phyloP scores from a whole-genome alignment of 2,888 invertebrate species.

The Drosophila rellima region DNA sequence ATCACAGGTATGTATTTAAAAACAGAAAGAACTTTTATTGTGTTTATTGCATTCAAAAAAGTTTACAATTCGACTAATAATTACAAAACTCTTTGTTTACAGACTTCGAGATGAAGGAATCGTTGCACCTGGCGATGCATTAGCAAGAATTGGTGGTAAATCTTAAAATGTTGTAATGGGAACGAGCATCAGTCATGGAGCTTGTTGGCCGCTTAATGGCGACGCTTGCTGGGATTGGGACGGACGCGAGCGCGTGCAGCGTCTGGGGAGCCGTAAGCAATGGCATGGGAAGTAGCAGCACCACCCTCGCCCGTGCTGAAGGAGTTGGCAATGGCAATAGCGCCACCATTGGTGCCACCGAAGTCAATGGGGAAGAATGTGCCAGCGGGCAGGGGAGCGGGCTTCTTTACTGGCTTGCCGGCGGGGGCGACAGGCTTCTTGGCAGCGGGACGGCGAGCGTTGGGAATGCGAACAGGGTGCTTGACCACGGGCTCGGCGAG shows the following conservation, averaged over 20 bases:
- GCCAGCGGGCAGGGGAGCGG: slow-evolving; percentile 80
- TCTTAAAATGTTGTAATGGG: slow-evolving; percentile 46
- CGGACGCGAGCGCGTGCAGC: slow-evolving; percentile 77
- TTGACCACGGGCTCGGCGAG: slow-evolving; percentile 62
- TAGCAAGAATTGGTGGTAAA: slow-evolving; percentile 48
- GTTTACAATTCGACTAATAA: slow-evolving; percentile 82
- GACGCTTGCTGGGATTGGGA: slow-evolving; percentile 77
- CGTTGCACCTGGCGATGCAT: slow-evolving; percentile 41
- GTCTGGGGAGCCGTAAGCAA: slow-evolving; percentile 85
- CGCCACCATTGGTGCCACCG: slow-evolving; percentile 84
- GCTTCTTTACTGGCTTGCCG: slow-evolving; percentile 67
- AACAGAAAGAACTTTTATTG: slow-evolving; percentile 66
- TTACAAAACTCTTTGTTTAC: slow-evolving; percentile 52
- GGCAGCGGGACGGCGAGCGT: slow-evolving; percentile 81
- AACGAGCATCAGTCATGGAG: slow-evolving; percentile 51
- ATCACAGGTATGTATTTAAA: slow-evolving; percentile 10
- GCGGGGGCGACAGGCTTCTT: slow-evolving; percentile 65
- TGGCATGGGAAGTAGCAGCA: slow-evolving; percentile 85
- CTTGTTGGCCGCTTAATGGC: slow-evolving; percentile 57
- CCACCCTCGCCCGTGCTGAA: slow-evolving; percentile 86
- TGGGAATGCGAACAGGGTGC: slow-evolving; percentile 77
- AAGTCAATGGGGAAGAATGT: slow-evolving; percentile 85
- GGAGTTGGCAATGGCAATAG: slow-evolving; percentile 86
- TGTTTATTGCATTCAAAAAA: slow-evolving; percentile 53
- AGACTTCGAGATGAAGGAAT: slow-evolving; percentile 44